phyloP scores from a whole-genome alignment of 37 sponge, comb jelly and placozoan genomes.

The Spongia lamella region DNA sequence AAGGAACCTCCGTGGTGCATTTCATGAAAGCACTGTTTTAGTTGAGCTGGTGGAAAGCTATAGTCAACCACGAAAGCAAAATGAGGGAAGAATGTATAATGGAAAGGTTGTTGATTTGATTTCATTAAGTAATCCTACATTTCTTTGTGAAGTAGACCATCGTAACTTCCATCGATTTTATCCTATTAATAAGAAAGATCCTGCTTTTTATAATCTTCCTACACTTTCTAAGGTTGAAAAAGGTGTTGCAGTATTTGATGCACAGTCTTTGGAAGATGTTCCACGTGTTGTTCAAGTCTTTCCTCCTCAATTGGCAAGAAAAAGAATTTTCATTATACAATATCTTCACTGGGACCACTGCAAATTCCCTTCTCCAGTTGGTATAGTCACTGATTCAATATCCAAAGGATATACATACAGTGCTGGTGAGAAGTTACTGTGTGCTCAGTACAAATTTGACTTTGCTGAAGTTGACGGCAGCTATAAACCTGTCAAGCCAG shows the following conservation, averaged over 20 bases:
- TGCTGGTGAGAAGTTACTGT: slow-evolving; percentile 41
- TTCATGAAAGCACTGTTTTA: slow-evolving; percentile 54
- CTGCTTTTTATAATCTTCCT: slow-evolving; percentile 60
- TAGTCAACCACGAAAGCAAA: not conserved
- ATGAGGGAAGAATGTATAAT: not conserved
- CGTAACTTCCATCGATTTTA: slow-evolving; percentile 35
- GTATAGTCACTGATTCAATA: slow-evolving; percentile 36
- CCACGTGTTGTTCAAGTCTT: slow-evolving; percentile 55
- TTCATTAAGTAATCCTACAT: slow-evolving; percentile 7
- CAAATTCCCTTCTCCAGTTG: slow-evolving; percentile 41
- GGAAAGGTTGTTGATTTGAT: slow-evolving; percentile 42
- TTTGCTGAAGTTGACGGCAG: too few species aligned
- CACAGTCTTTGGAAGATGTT: not conserved
- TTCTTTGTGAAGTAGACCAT: slow-evolving; percentile 48
- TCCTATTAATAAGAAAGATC: slow-evolving; percentile 55
- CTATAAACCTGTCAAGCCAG: too few species aligned
- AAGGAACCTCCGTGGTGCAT: slow-evolving; percentile 59
- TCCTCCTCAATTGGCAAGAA: slow-evolving; percentile 39
- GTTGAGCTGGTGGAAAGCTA: slow-evolving; percentile 22
- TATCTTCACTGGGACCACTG: slow-evolving; percentile 39
- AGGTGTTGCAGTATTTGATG: slow-evolving; percentile 54
- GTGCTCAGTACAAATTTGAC: slow-evolving; percentile 20
- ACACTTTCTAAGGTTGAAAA: slow-evolving; percentile 25
- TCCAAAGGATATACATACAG: slow-evolving; percentile 30
- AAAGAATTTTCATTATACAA: slow-evolving; percentile 46